Base-by-base conservation (phyloP, 2,113 vertebrate genomes). In the Hydrochoerus hydrochaeris region DNA sequence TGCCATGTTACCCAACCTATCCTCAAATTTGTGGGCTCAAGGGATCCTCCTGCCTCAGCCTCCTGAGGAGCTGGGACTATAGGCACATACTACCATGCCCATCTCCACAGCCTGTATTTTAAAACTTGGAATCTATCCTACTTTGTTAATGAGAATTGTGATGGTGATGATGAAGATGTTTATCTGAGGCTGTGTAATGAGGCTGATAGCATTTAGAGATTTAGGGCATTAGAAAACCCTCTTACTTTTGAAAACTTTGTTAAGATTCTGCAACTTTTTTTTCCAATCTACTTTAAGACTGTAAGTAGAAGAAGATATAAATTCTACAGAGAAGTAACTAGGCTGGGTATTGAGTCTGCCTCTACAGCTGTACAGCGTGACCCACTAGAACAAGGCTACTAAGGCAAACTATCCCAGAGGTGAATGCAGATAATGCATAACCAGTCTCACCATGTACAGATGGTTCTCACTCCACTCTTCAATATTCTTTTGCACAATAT, bases 401-500 rank as follows among this genome's bases (percentile, higher is more conserved):
- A 52, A 44, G 13, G 81, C 60, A 57, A 80, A n/a, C 26, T 30
- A 22, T 28, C 14, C 44, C 20, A 7, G 26, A 28, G 88, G 78
- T 11, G 49, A 44, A 17, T 4, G 0, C 16, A 46, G 14, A 19
- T 0, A 0, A 35, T 3, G 19, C n/a, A 11, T 9, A 10, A 30
- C 8, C 63, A 16, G 7, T 3, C 35, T 9, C 38, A 41, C 3
- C 20, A 7, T 0, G 10, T 11, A 30, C 0, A 60, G 89, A 69
- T 6, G 5, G 38, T 9, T 63, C 12, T 22, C 16, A 35, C 17
- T 58, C 17, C 14, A 38, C 22, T 71, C 38, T 88, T 78, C 17
- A 60, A 5, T 52, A 30, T 54, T 49, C 35, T 78, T 94, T 35
- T 65, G 67, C 41, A 85, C 95, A 90, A 28, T 35, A 49, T 89